Percentiles rank a stretch among this genome's conserved stretches.
These are phyloP conservation scores for Colletes latitarsis DNA, from an alignment of 1,140 invertebrate genomes.

Conservation along the genomic window DNA sequence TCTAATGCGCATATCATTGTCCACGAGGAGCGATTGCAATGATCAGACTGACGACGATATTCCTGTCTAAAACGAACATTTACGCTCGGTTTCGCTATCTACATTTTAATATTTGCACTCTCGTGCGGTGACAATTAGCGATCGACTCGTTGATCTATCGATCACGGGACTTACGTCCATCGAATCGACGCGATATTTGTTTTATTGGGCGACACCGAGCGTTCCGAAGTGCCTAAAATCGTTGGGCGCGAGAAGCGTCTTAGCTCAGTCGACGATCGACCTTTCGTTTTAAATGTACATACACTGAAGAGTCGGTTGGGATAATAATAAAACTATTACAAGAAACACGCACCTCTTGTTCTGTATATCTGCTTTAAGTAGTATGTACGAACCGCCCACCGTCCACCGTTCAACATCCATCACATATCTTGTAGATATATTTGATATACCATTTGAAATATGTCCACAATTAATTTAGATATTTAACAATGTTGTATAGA, in stretches of 20 bases:
- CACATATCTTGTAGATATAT: no score
- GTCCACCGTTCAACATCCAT: no score
- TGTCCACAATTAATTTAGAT: no score
- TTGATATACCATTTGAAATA: no score
- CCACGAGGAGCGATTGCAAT: not conserved
- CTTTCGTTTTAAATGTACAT: constrained; percentile 35
- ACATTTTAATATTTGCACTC: not conserved
- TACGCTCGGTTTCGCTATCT: constrained; percentile 13
- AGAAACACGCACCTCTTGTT: not conserved
- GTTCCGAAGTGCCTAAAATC: constrained; percentile 35
- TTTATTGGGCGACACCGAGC: not conserved
- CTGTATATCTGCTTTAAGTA: no score
- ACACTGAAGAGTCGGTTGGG: constrained; percentile 39
- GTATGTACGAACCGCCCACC: no score
- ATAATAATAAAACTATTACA: constrained; percentile 42
- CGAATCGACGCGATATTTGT: accelerated
- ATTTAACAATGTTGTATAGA: no score
- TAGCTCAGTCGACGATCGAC: constrained; percentile 27
- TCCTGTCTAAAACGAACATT: constrained; percentile 4
- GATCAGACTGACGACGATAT: constrained; percentile 36
- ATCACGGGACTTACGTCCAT: not conserved
- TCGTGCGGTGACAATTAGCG: not conserved
- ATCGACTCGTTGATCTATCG: not conserved
- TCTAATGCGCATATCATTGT: not conserved
- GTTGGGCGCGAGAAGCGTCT: not conserved